Base-by-base conservation (phyloP, 2,113 vertebrate genomes). In the Lichenostomus cassidix region DNA sequence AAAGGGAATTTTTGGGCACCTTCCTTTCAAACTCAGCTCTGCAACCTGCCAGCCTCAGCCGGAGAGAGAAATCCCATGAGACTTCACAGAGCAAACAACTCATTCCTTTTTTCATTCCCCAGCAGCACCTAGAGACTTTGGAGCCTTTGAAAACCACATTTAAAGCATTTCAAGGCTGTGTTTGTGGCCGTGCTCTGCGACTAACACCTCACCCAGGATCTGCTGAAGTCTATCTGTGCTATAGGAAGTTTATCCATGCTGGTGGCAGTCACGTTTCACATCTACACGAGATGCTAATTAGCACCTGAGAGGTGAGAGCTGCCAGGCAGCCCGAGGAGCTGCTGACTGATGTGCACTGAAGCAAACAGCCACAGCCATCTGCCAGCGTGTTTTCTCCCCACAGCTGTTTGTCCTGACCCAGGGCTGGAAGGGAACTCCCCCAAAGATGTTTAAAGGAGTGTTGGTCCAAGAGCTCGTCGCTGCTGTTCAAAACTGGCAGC, bases 221-320 rank as follows among this genome's bases (percentile, higher is more conserved):
- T 71, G 33, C 42, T 71, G 71, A 37, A 37, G 37, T 37, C 37
- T 37, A 37, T 37, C 37, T 37, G 37, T 37, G 37, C 37, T 37
- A 24, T 55, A 50, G 77, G 53, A 71, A 94, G 92, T 67, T 83
- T 47, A 39, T 39, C 62, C 7, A 5, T 58, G 75, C 75, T 3
- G 33, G 56, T 83, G 75, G 90, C 81, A 91, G 77, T 68, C 70
- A 50, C 15, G 3, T 69, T 56, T 75, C 85, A 71, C 85, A 85
- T 85, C 94, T 92, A 15, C 35, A 33, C 10, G 52, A 75, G 88
- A 88, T 92, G 83, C 75, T 93, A 90, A 94, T 95, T 94, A 92
- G 63, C 93, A 90, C 89, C 74, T 87, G 79, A 92, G 82, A 94
- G 86, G 89, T 83, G 89, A 83, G 73, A 82, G 86, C 92, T 93